These are phyloP conservation scores for Alethe castanea DNA, from an alignment of 2,113 vertebrate species.

Conservation along the genomic window DNA sequence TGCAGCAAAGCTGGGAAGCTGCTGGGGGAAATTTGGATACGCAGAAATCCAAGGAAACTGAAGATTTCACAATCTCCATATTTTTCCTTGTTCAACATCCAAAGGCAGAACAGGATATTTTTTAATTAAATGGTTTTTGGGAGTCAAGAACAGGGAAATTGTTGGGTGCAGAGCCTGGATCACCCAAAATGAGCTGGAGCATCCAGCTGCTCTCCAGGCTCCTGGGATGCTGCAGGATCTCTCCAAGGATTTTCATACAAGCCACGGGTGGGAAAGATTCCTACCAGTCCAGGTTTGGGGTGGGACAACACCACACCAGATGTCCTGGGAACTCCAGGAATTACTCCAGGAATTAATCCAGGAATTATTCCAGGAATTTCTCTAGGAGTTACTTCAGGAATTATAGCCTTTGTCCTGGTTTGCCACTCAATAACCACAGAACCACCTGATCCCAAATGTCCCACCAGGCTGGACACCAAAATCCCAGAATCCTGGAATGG, in stretches of 20 bases:
- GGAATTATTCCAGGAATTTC: no score
- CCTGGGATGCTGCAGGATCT: background rate
- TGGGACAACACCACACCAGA: rapidly evolving
- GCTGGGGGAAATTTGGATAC: rapidly evolving
- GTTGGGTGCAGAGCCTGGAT: background rate
- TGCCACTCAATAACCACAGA: rapidly evolving
- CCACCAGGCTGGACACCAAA: background rate
- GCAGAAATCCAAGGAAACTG: background rate
- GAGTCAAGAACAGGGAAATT: background rate
- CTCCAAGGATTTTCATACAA: background rate
- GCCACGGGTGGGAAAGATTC: rapidly evolving
- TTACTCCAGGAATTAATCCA: background rate
- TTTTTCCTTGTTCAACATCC: background rate
- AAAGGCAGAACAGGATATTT: background rate
- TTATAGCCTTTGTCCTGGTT: background rate
- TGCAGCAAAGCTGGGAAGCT: background rate
- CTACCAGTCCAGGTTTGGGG: no score
- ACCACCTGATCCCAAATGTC: background rate
- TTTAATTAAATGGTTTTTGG: background rate
- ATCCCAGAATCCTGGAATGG: background rate
- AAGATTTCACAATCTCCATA: rapidly evolving
- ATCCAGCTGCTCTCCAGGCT: background rate
- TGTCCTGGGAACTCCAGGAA: background rate
- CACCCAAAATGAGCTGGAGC: background rate
- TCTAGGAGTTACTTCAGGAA: background rate